A percentile compares a stretch with the other conserved stretches of the same genome.
phyloP scores from a whole-genome alignment of 2,888 invertebrate species.

The Monopis laevigella region DNA sequence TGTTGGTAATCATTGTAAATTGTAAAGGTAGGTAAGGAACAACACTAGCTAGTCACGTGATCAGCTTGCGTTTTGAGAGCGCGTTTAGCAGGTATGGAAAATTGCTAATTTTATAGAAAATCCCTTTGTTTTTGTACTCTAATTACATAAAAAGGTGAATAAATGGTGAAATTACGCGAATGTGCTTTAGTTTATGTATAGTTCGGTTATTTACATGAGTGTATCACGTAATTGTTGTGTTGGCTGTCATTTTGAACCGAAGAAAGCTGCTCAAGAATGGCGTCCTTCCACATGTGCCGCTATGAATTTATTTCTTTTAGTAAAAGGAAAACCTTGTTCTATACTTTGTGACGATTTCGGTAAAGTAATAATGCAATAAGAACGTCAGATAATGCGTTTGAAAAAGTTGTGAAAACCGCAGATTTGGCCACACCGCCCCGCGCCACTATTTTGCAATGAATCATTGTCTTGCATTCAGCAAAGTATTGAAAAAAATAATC shows the following conservation, averaged over 20 bases:
- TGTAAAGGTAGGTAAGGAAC: too few relatives aligned
- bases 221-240: conserved; percentile 5
- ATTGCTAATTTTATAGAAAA: conserved; percentile 54
- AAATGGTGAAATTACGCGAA: neutral
- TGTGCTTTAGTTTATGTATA: too few relatives aligned
- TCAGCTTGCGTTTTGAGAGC: conserved; percentile 74
- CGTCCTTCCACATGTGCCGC: conserved; percentile 77
- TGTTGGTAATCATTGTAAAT: too few relatives aligned
- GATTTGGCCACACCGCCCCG: conserved; percentile 41
- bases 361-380: too few relatives aligned
- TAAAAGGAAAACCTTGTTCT: too few relatives aligned
- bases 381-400: too few relatives aligned
- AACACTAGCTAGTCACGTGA: conserved; percentile 70
- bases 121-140: conserved; percentile 36
- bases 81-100: conserved; percentile 74
- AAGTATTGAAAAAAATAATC: neutral
- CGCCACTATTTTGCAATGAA: too few relatives aligned
- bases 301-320: conserved; percentile 3
- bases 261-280: conserved; percentile 76
- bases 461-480: conserved; percentile 54
- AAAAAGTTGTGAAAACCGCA: neutral
- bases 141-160: conserved; percentile 20
- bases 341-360: too few relatives aligned
- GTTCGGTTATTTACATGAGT: too few relatives aligned
- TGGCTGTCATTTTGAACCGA: conserved; percentile 69